Evolutionary conservation across 2,113 vertebrate species (phyloP), one percentile per base, ranked within the genome.

Genomic region (Scatophagus argus): DNA sequence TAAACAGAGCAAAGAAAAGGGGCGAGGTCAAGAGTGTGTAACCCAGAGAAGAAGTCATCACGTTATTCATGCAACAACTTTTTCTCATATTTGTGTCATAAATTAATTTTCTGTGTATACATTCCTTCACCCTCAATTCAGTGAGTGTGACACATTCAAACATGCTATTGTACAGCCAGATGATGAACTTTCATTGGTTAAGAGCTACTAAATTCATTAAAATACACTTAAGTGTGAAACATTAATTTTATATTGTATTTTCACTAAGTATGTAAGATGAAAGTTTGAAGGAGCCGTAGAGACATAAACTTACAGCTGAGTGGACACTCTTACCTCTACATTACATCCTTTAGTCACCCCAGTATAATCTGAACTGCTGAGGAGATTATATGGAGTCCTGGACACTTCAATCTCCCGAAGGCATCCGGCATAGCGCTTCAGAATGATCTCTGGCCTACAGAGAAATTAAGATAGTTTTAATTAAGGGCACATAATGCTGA

Each of bases 361-460:
- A 8, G 97, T 97, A 78, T 97, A 98, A 85, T 99, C 96, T 25
- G 97, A 94, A 66, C 98, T 99, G 79, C 97, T 98, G 62, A 99
- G 92, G 82, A 99, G 95, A 88, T 96, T 98, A 87, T 98, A 99
- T 0, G 97, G 97, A 3, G 97, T 98, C 90, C 97, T 95, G 82
- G 97, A 99, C 86, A 99, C 94, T 93, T 99, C 98, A 58, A 99
- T 99, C 74, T 99, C 98, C 84, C 95, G 95, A 47, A 99, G 95
- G 86, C 98, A 99, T 68, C 98, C 98, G 1, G 95, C 93, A 19
- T 96, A 99, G 66, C 96, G 96, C 88, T 94, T 96, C 87, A 96
- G 83, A 67, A 89, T 96, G 58, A 99, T 96, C 95, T 99, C 98
- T 73, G 98, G 91, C 93, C 98, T 99, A 79, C 60, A 71, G 74